phyloP scores from a whole-genome alignment of 2,888 invertebrate species.

The Pseudeuparius sepicola region DNA sequence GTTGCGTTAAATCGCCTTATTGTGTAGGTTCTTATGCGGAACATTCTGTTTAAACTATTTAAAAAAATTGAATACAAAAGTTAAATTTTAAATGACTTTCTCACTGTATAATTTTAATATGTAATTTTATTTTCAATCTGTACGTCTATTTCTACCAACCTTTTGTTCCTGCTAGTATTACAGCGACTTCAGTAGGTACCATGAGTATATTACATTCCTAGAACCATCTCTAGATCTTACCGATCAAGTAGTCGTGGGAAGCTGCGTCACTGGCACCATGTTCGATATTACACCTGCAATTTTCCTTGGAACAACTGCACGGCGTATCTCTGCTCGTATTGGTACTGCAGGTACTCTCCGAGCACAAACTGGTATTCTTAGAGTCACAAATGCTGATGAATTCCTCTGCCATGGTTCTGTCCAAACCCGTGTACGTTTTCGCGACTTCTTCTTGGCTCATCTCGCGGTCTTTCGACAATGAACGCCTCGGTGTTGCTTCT shows the following conservation, averaged over 20 bases:
- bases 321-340: conserved; percentile 25
- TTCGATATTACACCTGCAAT: conserved; percentile 18
- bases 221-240: conserved; percentile 16
- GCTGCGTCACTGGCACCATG: conserved; percentile 27
- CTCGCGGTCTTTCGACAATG: conserved; percentile 24
- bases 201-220: too few relatives aligned
- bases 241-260: conserved; percentile 29
- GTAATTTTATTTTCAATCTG: too few relatives aligned
- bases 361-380: conserved; percentile 38
- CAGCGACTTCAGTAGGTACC: too few relatives aligned
- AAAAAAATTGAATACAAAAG: too few relatives aligned
- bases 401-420: conserved; percentile 53
- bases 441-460: conserved; percentile 46
- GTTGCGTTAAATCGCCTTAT: too few relatives aligned
- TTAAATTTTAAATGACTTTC: too few relatives aligned
- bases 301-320: conserved; percentile 13
- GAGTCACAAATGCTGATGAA: conserved; percentile 54
- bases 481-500: conserved; percentile 22
- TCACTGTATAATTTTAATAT: too few relatives aligned
- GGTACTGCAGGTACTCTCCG: conserved; percentile 26
- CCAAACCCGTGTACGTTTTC: conserved; percentile 51
- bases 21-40: too few relatives aligned
- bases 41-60: too few relatives aligned
- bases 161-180: too few relatives aligned
- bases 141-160: too few relatives aligned